Conservation (phyloP, 2,113 vertebrate species). For the Eonycteris spelaea region DNA sequence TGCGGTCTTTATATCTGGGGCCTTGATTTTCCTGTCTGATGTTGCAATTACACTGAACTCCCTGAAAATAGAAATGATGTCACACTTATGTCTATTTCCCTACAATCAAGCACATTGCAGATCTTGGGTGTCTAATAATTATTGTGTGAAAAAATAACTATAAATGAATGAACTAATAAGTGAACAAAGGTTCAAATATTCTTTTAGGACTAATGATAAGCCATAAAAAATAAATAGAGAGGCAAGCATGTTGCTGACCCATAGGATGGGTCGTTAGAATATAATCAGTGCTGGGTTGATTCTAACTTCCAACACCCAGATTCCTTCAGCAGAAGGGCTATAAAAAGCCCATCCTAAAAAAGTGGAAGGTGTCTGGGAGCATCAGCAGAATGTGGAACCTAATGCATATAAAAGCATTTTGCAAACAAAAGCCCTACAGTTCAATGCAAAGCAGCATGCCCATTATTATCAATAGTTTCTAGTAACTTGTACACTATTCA, state of each 20-base stretch:
- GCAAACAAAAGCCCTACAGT: background rate
- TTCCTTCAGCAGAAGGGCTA: background rate
- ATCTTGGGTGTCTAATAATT: background rate
- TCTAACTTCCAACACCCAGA: background rate
- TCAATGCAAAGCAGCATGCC: background rate
- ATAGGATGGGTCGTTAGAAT: background rate
- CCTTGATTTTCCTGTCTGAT: background rate
- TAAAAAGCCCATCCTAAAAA: background rate
- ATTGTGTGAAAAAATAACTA: background rate
- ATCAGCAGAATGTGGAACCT: background rate
- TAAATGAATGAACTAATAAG: background rate
- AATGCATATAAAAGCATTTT: background rate
- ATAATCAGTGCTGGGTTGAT: background rate
- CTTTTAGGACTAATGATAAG: background rate
- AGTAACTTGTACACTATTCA: background rate
- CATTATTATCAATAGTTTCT: background rate
- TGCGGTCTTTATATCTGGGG: rapidly evolving
- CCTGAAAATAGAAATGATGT: background rate
- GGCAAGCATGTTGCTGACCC: background rate
- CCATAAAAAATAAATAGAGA: background rate
- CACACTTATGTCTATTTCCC: background rate
- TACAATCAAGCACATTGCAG: background rate
- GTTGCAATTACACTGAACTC: background rate
- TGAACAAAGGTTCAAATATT: background rate
- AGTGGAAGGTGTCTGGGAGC: background rate